Evolutionary conservation across 2,888 invertebrate species (phyloP).

Genomic region (Antheraea yamamai): DNA sequence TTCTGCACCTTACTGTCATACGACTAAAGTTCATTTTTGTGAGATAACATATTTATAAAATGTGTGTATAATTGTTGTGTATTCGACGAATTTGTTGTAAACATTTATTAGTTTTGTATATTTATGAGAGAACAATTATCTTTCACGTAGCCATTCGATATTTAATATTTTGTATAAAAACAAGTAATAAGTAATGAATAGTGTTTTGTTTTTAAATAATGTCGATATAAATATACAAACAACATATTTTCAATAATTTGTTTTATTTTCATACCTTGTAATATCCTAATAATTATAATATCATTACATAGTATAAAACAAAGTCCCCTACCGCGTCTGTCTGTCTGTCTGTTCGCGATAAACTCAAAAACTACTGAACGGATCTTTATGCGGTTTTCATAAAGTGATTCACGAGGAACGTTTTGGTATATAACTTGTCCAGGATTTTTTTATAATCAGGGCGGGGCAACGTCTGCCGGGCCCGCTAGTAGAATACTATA

Average conservation of each 20-base stretch:
- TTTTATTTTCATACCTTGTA: slow-evolving; percentile 39
- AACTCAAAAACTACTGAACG: too few relatives aligned
- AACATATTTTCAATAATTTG: slow-evolving; percentile 61
- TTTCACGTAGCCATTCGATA: neutral
- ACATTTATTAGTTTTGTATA: neutral
- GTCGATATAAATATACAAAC: slow-evolving; percentile 71
- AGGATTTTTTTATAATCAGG: too few relatives aligned
- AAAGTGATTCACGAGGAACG: too few relatives aligned
- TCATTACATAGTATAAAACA: too few relatives aligned
- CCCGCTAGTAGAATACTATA: too few relatives aligned
- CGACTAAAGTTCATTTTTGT: neutral
- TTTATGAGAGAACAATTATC: neutral
- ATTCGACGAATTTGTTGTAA: neutral
- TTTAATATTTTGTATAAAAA: slow-evolving; percentile 48
- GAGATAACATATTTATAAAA: neutral
- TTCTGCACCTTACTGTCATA: neutral
- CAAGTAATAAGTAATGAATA: slow-evolving; percentile 35
- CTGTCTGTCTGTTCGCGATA: too few relatives aligned
- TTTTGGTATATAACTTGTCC: too few relatives aligned
- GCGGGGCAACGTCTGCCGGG: too few relatives aligned
- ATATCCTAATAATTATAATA: too few relatives aligned
- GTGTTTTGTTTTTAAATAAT: slow-evolving; percentile 56
- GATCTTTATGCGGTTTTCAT: too few relatives aligned
- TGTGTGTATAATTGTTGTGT: neutral
- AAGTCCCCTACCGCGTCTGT: too few relatives aligned